These are phyloP conservation scores for Penelope pileata DNA, from an alignment of 2,113 vertebrate genomes.

Conservation along the genomic window DNA sequence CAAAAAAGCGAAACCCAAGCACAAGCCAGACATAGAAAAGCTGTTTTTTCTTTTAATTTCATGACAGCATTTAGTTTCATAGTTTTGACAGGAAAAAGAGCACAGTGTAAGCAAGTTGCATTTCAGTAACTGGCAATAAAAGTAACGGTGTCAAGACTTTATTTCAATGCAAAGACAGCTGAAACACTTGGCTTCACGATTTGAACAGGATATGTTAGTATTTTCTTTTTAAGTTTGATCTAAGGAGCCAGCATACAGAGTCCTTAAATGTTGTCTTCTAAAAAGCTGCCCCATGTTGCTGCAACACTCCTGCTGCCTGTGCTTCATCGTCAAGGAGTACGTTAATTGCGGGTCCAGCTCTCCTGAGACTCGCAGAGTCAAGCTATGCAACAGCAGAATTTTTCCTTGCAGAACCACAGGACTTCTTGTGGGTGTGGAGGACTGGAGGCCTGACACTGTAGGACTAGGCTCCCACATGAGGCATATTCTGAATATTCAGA, in stretches of 20 bases:
- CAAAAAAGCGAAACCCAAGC: not conserved
- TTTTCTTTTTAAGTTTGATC: not conserved
- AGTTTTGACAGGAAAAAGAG: not conserved
- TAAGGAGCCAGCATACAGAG: not conserved
- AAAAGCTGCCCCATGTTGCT: not conserved
- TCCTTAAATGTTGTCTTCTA: not conserved
- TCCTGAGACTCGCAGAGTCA: not conserved
- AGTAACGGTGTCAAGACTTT: not conserved
- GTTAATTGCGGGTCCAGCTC: not conserved
- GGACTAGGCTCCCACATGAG: not conserved
- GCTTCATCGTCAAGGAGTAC: not conserved
- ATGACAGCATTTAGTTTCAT: not conserved
- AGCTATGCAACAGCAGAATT: not conserved
- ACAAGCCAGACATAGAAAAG: not conserved
- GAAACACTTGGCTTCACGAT: not conserved
- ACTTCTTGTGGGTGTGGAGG: not conserved
- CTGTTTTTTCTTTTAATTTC: not conserved
- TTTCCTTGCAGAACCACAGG: not conserved
- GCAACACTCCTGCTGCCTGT: not conserved
- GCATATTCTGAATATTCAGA: no score
- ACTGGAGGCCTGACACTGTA: fast-evolving
- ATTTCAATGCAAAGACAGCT: not conserved
- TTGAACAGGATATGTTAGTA: not conserved
- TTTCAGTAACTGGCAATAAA: not conserved
- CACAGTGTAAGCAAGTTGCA: not conserved